Conservation (phyloP, 1,140 invertebrate genomes). For the Agrypnia vestita region DNA sequence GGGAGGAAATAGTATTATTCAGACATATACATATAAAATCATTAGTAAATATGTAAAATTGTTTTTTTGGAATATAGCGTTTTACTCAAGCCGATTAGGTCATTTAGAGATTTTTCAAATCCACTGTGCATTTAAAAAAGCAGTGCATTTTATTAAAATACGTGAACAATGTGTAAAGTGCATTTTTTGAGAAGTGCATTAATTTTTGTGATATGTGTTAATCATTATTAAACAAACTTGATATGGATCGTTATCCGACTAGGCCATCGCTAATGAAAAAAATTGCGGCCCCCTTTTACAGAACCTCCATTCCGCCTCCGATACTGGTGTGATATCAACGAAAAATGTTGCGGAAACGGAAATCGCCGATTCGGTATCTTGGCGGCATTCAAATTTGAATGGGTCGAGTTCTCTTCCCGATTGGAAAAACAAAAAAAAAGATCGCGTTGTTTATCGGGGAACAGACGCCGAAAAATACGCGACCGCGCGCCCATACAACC, state of each 20-base stretch:
- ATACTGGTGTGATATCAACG: background rate
- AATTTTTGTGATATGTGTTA: background rate
- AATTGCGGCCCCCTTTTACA: background rate
- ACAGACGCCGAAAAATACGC: constrained; percentile 13
- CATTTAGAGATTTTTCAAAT: background rate
- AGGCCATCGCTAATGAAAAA: background rate
- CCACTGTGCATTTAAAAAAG: background rate
- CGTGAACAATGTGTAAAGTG: background rate
- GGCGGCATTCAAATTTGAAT: constrained; percentile 6
- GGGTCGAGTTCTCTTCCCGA: background rate
- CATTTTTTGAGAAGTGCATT: background rate
- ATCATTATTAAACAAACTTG: constrained; percentile 19
- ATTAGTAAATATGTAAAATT: too few species aligned
- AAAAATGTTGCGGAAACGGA: background rate
- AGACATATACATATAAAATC: too few species aligned
- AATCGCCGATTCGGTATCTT: constrained; percentile 2
- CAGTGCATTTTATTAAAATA: background rate
- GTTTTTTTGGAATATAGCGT: too few species aligned
- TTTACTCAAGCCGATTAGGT: too few species aligned
- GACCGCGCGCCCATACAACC: constrained; percentile 15
- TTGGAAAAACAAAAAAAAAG: constrained; percentile 13
- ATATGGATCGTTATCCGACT: background rate
- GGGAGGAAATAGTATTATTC: too few species aligned
- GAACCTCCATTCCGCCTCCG: background rate
- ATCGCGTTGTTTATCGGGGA: constrained; percentile 16